Base-by-base conservation (phyloP, 2,113 vertebrate genomes). In the Colinus virginianus region DNA sequence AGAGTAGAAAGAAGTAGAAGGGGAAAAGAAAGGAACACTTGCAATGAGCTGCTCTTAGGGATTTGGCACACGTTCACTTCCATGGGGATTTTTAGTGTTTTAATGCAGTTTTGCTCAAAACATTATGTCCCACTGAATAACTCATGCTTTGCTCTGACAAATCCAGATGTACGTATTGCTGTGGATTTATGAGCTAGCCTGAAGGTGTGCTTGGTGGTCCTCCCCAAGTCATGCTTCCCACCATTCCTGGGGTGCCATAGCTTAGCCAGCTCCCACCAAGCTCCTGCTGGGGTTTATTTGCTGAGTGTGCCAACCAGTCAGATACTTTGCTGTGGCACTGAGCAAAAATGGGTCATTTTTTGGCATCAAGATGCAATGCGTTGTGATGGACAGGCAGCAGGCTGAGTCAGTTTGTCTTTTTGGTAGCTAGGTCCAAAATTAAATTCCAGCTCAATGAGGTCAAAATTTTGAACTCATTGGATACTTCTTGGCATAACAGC, bases 371-470 rank as follows among this genome's bases (percentile, higher is more conserved):
- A 26, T 38, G 49, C 1, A 51, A 56, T 51, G 82, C 25, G 56
- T 62, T 1, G 1, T 70, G 77, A 74, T 34, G 90, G 36, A 26
- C 75, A 18, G 78, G 70, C 76, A 55, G 76, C 64, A 66, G 45
- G 2, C 64, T 58, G 67, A 34, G 69, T 59, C 78, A 28, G 8
- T 18, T 71, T 48, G 48, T 28, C 58, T 7, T 80, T 46, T 40
- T 32, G 19, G 66, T 84, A 16, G 3, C 69, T 45, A 34, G 42
- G 53, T 58, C 85, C 83, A 93, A 43, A 59, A 34, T 40, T 19
- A 67, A 90, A 91, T 94, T 83, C 93, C 90, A 92, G 15, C 17
- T 91, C 70, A 28, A 12, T 88, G 74, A 90, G 62, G 61, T 69
- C 59, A 28, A 69, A 28, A 5, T 13, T 12, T 69, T 79, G 79